phyloP scores from a whole-genome alignment of 2,888 invertebrate genomes.

The Rotaria magnacalcarata region DNA sequence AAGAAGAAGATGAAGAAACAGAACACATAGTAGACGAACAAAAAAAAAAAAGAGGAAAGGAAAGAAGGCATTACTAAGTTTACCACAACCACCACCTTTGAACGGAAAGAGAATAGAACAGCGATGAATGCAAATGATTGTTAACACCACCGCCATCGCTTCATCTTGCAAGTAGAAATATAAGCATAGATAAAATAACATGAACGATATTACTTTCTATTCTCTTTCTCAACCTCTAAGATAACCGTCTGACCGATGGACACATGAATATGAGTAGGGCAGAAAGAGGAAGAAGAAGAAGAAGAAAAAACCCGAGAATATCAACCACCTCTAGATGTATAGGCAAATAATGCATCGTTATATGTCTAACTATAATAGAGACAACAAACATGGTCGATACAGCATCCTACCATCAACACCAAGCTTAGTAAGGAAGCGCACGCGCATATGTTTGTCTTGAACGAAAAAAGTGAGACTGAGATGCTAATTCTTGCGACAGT shows the following conservation, averaged over 20 bases:
- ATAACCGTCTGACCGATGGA: constrained; percentile 15
- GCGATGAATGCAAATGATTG: constrained; percentile 1
- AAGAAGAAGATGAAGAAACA: not conserved
- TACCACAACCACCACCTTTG: not conserved
- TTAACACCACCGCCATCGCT: not conserved
- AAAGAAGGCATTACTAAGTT: not conserved
- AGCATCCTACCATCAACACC: not conserved
- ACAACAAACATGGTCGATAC: constrained; percentile 9
- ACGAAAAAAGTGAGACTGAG: not conserved
- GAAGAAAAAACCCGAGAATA: not conserved
- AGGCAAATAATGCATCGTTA: not conserved
- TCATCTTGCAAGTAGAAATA: not conserved
- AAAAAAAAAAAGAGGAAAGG: not conserved
- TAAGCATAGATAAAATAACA: not conserved
- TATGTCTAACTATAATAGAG: not conserved
- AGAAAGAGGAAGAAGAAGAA: not conserved
- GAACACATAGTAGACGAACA: constrained; percentile 7
- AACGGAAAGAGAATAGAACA: constrained; percentile 18
- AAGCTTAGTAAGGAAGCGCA: constrained; percentile 13
- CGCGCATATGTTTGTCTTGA: not conserved
- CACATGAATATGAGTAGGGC: not conserved
- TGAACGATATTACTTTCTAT: constrained; percentile 10
- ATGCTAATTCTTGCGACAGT: not conserved
- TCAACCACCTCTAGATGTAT: not conserved
- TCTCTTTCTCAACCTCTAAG: not conserved